Evolutionary conservation across 2,888 invertebrate species (phyloP).

Genomic region (Platerodrilus igneus): DNA sequence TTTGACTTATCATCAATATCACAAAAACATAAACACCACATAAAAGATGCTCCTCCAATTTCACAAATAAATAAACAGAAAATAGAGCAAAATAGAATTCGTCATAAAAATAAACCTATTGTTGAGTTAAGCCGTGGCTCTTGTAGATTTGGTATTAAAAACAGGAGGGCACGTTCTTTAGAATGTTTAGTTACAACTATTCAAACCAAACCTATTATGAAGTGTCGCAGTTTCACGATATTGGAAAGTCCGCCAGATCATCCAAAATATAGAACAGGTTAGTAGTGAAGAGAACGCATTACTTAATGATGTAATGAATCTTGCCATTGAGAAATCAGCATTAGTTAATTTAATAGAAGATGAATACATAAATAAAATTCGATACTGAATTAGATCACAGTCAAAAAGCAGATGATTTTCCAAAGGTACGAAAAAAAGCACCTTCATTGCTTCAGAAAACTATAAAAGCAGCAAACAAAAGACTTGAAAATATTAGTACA

Average conservation of each 20-base stretch:
- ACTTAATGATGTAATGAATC: constrained; percentile 20
- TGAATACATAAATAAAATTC: constrained; percentile 32
- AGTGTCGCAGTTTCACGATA: constrained; percentile 24
- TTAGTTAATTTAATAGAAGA: constrained; percentile 36
- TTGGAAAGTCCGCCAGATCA: constrained; percentile 20
- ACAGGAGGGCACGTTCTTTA: constrained; percentile 24
- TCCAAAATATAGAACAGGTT: constrained; percentile 31
- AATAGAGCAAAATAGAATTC: constrained; percentile 1
- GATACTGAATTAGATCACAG: too few relatives aligned
- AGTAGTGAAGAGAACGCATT: constrained; percentile 28
- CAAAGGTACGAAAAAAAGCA: not conserved
- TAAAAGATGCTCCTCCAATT: not conserved
- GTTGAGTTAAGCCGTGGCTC: not conserved
- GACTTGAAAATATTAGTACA: not conserved
- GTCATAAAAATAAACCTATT: constrained; percentile 3
- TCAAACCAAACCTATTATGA: constrained; percentile 12
- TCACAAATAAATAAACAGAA: constrained; percentile 3
- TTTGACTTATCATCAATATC: constrained; percentile 27
- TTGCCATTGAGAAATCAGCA: constrained; percentile 29
- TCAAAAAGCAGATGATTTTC: not conserved
- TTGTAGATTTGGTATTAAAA: not conserved
- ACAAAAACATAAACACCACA: constrained; percentile 17
- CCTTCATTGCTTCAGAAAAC: not conserved
- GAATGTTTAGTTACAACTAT: constrained; percentile 24
- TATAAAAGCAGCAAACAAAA: constrained; percentile 1